These are phyloP conservation scores for Andrena marginata DNA, from an alignment of 2,888 invertebrate genomes.

Conservation along the genomic window DNA sequence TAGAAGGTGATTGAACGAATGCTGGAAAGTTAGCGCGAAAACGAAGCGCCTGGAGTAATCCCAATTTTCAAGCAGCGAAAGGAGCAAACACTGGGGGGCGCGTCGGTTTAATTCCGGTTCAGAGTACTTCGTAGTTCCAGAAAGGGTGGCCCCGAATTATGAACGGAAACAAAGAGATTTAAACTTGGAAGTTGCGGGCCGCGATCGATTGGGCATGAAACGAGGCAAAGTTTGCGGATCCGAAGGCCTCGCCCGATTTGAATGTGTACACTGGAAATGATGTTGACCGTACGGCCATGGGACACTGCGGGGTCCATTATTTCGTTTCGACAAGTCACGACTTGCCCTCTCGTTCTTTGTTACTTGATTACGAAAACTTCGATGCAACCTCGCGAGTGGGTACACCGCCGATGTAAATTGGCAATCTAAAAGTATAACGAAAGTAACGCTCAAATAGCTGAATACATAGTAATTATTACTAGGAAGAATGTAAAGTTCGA, in stretches of 20 bases:
- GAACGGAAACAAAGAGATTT: constrained; percentile 80
- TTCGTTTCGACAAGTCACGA: constrained; percentile 57
- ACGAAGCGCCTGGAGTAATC: constrained; percentile 58
- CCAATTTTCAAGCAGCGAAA: constrained; percentile 63
- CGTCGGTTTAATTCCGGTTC: constrained; percentile 71
- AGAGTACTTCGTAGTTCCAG: constrained; percentile 64
- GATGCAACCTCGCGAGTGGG: not conserved
- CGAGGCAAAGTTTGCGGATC: constrained; percentile 75
- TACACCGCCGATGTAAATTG: too few species aligned
- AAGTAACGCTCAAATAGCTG: too few species aligned
- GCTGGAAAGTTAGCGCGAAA: constrained; percentile 32
- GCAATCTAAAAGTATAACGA: too few species aligned
- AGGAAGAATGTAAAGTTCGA: too few species aligned
- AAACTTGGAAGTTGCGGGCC: constrained; percentile 74
- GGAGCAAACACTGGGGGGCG: constrained; percentile 54
- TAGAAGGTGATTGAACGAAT: constrained; percentile 5
- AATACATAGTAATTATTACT: too few species aligned
- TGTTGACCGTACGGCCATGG: constrained; percentile 76
- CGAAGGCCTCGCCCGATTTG: constrained; percentile 72
- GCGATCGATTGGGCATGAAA: constrained; percentile 79
- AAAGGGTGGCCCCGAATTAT: constrained; percentile 77
- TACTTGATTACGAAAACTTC: constrained; percentile 17
- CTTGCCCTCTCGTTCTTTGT: constrained; percentile 30
- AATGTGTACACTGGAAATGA: constrained; percentile 80
- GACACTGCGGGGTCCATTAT: constrained; percentile 36